phyloP scores from a whole-genome alignment of 2,113 vertebrate genomes.

The Mugil cephalus region DNA sequence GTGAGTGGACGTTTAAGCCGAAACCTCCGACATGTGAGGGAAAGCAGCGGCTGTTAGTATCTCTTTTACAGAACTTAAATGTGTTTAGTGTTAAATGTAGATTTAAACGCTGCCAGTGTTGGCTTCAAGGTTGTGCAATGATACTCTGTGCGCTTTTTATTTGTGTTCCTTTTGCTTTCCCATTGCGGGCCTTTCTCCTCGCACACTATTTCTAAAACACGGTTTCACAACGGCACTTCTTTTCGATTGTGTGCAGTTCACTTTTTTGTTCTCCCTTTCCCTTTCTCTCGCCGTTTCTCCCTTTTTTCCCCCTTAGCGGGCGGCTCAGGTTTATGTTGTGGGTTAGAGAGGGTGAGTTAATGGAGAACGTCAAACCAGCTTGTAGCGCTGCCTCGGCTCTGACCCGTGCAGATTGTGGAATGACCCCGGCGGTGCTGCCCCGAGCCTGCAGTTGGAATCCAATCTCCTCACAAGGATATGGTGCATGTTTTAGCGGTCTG shows the following conservation, averaged over 20 bases:
- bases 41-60: conserved; percentile 36
- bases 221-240: background rate
- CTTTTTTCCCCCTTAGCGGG: conserved; percentile 37
- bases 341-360: conserved; percentile 71
- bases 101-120: conserved; percentile 8
- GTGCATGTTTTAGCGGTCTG: conserved; percentile 74
- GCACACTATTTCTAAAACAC: background rate
- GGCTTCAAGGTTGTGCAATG: conserved; percentile 19
- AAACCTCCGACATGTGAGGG: conserved; percentile 14
- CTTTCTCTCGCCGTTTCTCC: background rate
- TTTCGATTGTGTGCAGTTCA: background rate
- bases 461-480: conserved; percentile 78
- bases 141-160: background rate
- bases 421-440: conserved; percentile 72
- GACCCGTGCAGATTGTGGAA: conserved; percentile 81
- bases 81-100: no score
- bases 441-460: conserved; percentile 73
- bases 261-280: background rate
- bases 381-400: conserved; percentile 71
- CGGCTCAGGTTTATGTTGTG: conserved; percentile 61
- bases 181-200: background rate
- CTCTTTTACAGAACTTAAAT: no score
- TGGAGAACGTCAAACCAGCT: conserved; percentile 77
- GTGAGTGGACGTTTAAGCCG: conserved; percentile 38
- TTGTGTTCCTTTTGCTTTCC: background rate